These are phyloP conservation scores for Cephus cinctus DNA, from an alignment of 1,140 invertebrate genomes.

Conservation along the genomic window DNA sequence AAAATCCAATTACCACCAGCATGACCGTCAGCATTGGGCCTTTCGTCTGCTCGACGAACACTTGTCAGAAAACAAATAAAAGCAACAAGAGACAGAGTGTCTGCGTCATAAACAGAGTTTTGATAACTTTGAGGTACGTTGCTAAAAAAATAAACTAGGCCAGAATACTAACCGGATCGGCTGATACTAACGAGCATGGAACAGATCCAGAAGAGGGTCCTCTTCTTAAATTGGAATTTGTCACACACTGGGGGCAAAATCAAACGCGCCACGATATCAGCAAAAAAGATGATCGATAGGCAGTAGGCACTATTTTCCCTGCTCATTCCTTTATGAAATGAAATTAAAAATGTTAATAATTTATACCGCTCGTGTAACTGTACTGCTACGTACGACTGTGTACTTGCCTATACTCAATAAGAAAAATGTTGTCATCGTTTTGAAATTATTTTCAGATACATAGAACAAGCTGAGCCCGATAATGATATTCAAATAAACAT, in stretches of 20 bases:
- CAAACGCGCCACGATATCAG: conserved; percentile 69
- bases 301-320: conserved; percentile 68
- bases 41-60: conserved; percentile 55
- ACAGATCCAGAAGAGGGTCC: conserved; percentile 67
- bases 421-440: conserved; percentile 74
- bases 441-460: conserved; percentile 73
- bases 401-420: conserved; percentile 64
- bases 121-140: no score
- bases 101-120: no score
- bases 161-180: conserved; percentile 68
- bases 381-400: background rate
- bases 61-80: no score
- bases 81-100: no score
- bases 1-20: conserved; percentile 70
- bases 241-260: conserved; percentile 72
- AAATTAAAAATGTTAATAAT: conserved; percentile 5
- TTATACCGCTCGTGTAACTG: conserved; percentile 5
- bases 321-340: conserved; percentile 36
- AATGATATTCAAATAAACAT: conserved; percentile 68
- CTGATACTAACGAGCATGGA: conserved; percentile 67
- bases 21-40: conserved; percentile 49
- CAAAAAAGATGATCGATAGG: conserved; percentile 69
- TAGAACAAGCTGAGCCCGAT: conserved; percentile 71
- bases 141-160: no score
- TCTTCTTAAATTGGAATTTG: conserved; percentile 64